Conservation (phyloP, 2,797 vertebrate species). For the Rhinella marina region DNA sequence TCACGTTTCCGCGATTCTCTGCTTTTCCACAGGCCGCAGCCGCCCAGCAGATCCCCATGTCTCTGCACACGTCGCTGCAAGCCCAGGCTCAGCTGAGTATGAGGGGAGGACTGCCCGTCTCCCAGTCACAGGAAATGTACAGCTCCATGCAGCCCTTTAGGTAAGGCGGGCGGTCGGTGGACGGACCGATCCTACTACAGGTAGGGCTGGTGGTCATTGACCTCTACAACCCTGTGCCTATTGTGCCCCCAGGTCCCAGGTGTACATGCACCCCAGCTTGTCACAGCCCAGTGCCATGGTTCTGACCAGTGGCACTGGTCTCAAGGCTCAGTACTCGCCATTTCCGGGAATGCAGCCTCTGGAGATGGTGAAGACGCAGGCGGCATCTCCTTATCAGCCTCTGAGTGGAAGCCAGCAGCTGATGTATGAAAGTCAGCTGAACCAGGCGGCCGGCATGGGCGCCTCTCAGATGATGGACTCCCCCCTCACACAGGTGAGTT, state of each 20-base stretch:
- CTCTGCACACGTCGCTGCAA: constrained; percentile 95
- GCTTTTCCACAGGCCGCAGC: constrained; percentile 82
- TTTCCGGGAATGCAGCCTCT: constrained; percentile 97
- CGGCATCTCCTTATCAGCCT: constrained; percentile 94
- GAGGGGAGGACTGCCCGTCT: constrained; percentile 92
- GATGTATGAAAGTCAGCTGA: constrained; percentile 91
- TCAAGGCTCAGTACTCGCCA: constrained; percentile 92
- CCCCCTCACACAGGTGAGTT: constrained; percentile 91
- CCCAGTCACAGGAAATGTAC: constrained; percentile 98
- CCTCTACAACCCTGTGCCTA: background rate
- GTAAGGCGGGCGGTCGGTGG: constrained; percentile 70
- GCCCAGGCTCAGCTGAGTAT: constrained; percentile 95
- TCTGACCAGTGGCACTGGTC: constrained; percentile 88
- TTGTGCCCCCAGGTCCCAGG: constrained; percentile 85
- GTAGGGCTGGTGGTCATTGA: background rate
- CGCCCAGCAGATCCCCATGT: constrained; percentile 97
- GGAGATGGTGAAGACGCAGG: constrained; percentile 94
- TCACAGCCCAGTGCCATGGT: constrained; percentile 96
- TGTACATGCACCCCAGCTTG: constrained; percentile 98
- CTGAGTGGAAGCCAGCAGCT: constrained; percentile 93
- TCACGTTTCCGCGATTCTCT: background rate
- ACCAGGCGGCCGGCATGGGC: constrained; percentile 89
- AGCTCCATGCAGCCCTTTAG: constrained; percentile 95
- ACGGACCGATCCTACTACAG: background rate
- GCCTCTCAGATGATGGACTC: constrained; percentile 98